Conservation (phyloP, 2,888 invertebrate species). For the Volucella inflata region DNA sequence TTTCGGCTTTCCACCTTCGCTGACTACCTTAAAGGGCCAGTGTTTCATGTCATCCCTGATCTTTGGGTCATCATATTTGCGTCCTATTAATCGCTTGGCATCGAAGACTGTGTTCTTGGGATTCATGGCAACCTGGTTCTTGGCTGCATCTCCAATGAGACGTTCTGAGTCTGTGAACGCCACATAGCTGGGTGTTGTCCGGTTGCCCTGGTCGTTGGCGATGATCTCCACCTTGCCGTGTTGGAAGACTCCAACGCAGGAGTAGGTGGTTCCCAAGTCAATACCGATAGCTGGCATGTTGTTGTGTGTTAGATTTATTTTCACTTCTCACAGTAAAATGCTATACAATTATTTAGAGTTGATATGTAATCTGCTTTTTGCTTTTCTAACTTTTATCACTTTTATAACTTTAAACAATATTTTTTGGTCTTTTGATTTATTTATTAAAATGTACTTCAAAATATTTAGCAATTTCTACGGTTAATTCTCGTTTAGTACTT, state of each 20-base stretch:
- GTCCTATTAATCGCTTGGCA: slow-evolving; percentile 90
- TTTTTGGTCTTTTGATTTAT: too few relatives aligned
- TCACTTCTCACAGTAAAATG: neutral
- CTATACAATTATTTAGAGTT: too few relatives aligned
- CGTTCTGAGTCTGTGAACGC: slow-evolving; percentile 89
- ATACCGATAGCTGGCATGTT: slow-evolving; percentile 88
- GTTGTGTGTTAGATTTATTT: slow-evolving; percentile 77
- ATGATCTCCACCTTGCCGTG: slow-evolving; percentile 91
- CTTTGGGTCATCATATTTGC: slow-evolving; percentile 88
- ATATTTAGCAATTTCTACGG: too few relatives aligned
- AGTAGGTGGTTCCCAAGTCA: slow-evolving; percentile 92
- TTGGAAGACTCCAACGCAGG: slow-evolving; percentile 91
- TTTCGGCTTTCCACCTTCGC: slow-evolving; percentile 87
- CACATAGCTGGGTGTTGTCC: slow-evolving; percentile 90
- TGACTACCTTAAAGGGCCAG: slow-evolving; percentile 92
- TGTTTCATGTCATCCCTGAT: slow-evolving; percentile 92
- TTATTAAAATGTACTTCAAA: too few relatives aligned
- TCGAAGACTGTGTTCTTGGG: slow-evolving; percentile 90
- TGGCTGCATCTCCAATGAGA: slow-evolving; percentile 89
- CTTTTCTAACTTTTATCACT: too few relatives aligned
- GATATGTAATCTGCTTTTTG: too few relatives aligned
- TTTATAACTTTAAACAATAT: too few relatives aligned
- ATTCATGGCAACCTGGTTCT: slow-evolving; percentile 89
- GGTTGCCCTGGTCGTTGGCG: slow-evolving; percentile 90
- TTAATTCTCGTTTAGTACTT: neutral